Evolutionary conservation across 2,797 vertebrate genomes (phyloP).

Genomic region (Amphiprion clarkii): DNA sequence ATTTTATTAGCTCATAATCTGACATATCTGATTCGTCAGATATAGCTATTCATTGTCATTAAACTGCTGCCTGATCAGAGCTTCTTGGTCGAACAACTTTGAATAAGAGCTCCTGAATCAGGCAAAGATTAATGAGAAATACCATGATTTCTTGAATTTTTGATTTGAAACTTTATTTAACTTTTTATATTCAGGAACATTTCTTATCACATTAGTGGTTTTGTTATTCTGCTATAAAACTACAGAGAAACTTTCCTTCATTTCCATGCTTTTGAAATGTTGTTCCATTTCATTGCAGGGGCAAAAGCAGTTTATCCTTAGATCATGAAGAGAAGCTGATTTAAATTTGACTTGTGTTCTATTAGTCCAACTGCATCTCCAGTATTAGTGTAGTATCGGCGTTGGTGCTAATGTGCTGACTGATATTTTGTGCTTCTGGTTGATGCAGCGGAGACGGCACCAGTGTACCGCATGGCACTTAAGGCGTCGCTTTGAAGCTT

Average conservation of each 20-base stretch:
- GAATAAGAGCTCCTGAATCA: background rate
- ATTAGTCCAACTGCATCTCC: slow-evolving; percentile 37
- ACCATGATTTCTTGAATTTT: slow-evolving; percentile 1
- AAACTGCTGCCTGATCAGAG: slow-evolving; percentile 7
- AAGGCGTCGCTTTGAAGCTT: slow-evolving; percentile 65
- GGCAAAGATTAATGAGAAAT: slow-evolving; percentile 12
- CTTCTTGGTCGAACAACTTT: slow-evolving; percentile 13
- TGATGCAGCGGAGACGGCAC: slow-evolving; percentile 15
- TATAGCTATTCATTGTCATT: slow-evolving; percentile 16
- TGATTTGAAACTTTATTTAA: background rate
- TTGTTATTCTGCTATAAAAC: slow-evolving; percentile 21
- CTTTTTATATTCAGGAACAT: slow-evolving; percentile 32
- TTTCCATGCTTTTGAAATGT: slow-evolving; percentile 66
- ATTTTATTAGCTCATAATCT: slow-evolving; percentile 21
- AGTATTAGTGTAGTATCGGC: slow-evolving; percentile 16
- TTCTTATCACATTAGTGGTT: slow-evolving; percentile 42
- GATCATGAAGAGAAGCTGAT: slow-evolving; percentile 47
- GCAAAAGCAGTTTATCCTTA: slow-evolving; percentile 55
- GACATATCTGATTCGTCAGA: slow-evolving; percentile 13
- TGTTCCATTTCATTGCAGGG: slow-evolving; percentile 30
- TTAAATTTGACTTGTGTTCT: slow-evolving; percentile 27
- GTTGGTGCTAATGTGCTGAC: slow-evolving; percentile 28
- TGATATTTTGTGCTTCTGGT: slow-evolving; percentile 34
- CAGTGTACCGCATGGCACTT: slow-evolving; percentile 42
- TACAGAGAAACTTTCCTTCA: slow-evolving; percentile 28